Conservation (phyloP, 2,113 vertebrate species). For the Aegithalos caudatus region DNA sequence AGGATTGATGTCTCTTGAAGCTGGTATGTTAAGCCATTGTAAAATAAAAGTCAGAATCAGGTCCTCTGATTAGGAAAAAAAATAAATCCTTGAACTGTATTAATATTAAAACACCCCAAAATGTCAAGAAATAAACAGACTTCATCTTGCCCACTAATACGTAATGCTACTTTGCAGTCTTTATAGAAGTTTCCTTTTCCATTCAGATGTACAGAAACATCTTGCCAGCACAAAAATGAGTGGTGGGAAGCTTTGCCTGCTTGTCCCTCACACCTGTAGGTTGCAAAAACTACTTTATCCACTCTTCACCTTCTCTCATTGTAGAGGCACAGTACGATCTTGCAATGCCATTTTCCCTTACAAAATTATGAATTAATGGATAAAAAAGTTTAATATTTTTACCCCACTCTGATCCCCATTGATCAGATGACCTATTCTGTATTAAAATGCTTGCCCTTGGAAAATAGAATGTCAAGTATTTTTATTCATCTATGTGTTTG, state of each 20-base stretch:
- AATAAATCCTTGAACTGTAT: neutral
- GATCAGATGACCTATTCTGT: neutral
- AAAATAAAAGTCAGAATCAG: neutral
- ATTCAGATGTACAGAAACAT: neutral
- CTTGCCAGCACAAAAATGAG: neutral
- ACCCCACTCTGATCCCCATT: neutral
- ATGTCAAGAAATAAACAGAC: neutral
- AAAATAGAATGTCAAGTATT: neutral
- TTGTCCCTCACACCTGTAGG: neutral
- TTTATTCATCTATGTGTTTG: neutral
- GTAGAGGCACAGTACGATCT: neutral
- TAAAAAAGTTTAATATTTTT: neutral
- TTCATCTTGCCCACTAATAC: neutral
- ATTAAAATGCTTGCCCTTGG: neutral
- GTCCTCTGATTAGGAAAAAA: neutral
- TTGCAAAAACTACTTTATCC: slow-evolving; percentile 10
- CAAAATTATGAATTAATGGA: slow-evolving; percentile 6
- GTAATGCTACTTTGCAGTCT: neutral
- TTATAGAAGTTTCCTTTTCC: neutral
- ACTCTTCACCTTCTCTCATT: slow-evolving; percentile 7
- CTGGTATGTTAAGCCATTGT: neutral
- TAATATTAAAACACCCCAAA: neutral
- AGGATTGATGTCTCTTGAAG: neutral
- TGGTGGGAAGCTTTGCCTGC: neutral
- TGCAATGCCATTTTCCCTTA: slow-evolving; percentile 2